Evolutionary conservation across 2,797 vertebrate species (phyloP).

Genomic region (Catostomus latipinnis): DNA sequence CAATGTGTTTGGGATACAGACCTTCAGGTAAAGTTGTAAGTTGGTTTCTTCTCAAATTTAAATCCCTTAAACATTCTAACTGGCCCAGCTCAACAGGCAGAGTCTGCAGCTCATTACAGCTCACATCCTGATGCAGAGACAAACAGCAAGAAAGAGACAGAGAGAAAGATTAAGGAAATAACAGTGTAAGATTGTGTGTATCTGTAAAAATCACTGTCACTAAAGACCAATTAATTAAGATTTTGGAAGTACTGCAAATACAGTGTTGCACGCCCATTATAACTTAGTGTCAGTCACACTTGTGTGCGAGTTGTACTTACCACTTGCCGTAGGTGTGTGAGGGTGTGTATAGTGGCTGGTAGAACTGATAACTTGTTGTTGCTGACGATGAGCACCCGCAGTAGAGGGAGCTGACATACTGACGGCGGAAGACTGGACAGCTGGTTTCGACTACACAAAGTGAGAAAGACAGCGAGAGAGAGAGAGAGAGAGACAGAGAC

Average conservation of each 20-base stretch:
- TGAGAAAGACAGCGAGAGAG: background rate
- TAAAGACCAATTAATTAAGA: background rate
- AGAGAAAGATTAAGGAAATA: background rate
- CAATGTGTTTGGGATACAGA: constrained; percentile 60
- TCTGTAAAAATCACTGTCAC: background rate
- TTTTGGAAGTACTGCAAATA: background rate
- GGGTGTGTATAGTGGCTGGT: constrained; percentile 81
- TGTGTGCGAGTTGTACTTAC: constrained; percentile 70
- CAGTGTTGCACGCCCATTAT: background rate
- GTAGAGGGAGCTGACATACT: constrained; percentile 89
- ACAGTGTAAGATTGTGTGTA: background rate
- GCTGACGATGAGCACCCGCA: constrained; percentile 89
- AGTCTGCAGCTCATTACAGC: constrained; percentile 89
- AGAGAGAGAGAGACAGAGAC: background rate
- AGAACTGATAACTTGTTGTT: constrained; percentile 90
- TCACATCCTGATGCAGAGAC: constrained; percentile 80
- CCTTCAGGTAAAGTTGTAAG: constrained; percentile 86
- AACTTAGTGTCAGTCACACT: background rate
- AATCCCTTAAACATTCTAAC: constrained; percentile 85
- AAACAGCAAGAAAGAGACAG: background rate
- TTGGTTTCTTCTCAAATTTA: constrained; percentile 88
- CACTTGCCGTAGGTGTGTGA: constrained; percentile 88
- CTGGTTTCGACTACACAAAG: constrained; percentile 85
- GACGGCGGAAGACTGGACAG: constrained; percentile 83
- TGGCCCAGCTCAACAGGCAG: constrained; percentile 85